Conservation (phyloP, 2,797 vertebrate genomes). For the Poecilia velifera region DNA sequence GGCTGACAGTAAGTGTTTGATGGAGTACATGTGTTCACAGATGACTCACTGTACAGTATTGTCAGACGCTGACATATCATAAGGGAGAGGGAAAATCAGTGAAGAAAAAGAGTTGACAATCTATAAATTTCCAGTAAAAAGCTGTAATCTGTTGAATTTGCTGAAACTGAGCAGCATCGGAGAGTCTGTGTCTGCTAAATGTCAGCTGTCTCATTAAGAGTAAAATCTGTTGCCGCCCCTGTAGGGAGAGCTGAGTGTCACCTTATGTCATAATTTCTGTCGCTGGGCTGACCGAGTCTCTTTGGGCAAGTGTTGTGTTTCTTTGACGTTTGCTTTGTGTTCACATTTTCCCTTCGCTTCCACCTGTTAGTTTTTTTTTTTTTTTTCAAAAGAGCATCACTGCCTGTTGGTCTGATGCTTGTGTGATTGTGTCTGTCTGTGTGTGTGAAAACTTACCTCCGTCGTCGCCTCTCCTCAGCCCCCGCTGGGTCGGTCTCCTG, state of each 20-base stretch:
- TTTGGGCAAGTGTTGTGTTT: slow-evolving; percentile 1
- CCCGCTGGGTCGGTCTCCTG: slow-evolving; percentile 86
- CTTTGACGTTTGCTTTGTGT: slow-evolving; percentile 18
- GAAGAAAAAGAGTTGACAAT: slow-evolving; percentile 34
- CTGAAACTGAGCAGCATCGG: slow-evolving; percentile 30
- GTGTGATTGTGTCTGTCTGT: slow-evolving; percentile 26
- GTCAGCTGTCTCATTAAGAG: slow-evolving; percentile 73
- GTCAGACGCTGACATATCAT: slow-evolving; percentile 10
- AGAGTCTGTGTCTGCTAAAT: slow-evolving; percentile 62
- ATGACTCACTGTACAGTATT: slow-evolving; percentile 39
- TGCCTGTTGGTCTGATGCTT: slow-evolving; percentile 36
- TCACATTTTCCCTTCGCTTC: slow-evolving; percentile 28
- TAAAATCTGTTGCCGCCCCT: slow-evolving; percentile 37
- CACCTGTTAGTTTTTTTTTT: slow-evolving; percentile 47
- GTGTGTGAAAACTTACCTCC: slow-evolving; percentile 29
- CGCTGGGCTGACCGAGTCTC: slow-evolving; percentile 24
- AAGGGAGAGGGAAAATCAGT: slow-evolving; percentile 4
- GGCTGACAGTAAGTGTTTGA: slow-evolving; percentile 9
- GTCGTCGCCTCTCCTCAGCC: slow-evolving; percentile 16
- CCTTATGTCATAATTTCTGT: slow-evolving; percentile 42
- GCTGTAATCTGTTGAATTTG: background rate
- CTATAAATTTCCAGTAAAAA: slow-evolving; percentile 33
- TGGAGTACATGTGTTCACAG: background rate
- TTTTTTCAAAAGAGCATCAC: slow-evolving; percentile 28
- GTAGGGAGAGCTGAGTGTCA: slow-evolving; percentile 44